Percentiles rank a stretch among this genome's conserved stretches.
phyloP scores from a whole-genome alignment of 2,113 vertebrate genomes.

The Nothobranchius furzeri region DNA sequence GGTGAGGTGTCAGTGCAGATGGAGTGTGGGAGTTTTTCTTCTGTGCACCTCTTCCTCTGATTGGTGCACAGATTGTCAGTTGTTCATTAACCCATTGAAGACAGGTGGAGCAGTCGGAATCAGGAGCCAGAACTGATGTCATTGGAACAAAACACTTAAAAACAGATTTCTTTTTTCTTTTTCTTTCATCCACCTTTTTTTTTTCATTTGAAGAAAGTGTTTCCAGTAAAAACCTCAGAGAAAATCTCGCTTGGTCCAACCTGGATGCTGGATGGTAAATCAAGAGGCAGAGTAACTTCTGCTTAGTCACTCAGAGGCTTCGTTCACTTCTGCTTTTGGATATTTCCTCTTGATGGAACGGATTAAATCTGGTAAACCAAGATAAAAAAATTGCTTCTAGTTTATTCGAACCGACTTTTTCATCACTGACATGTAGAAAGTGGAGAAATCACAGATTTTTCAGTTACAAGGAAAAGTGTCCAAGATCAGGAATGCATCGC shows the following conservation, averaged over 20 bases:
- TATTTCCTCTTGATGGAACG: neutral
- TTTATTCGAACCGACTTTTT: neutral
- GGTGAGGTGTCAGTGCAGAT: slow-evolving; percentile 12
- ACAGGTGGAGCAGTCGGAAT: slow-evolving; percentile 30
- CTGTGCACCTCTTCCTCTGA: slow-evolving; percentile 22
- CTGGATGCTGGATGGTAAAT: slow-evolving; percentile 17
- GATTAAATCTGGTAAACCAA: slow-evolving; percentile 1
- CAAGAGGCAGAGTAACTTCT: slow-evolving; percentile 9
- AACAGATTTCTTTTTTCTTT: neutral
- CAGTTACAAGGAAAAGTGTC: slow-evolving; percentile 1
- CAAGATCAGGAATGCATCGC: slow-evolving; percentile 42
- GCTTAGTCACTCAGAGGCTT: slow-evolving; percentile 7
- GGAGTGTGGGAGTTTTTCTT: slow-evolving; percentile 39
- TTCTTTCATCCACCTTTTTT: slow-evolving; percentile 8
- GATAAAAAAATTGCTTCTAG: neutral
- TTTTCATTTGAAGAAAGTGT: neutral
- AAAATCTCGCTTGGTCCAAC: neutral
- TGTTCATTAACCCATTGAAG: slow-evolving; percentile 79
- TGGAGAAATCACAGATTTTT: slow-evolving; percentile 1
- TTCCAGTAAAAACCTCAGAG: neutral
- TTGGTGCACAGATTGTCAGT: slow-evolving; percentile 50
- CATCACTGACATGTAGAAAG: slow-evolving; percentile 53
- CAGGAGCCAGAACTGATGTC: slow-evolving; percentile 43
- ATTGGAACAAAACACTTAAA: neutral
- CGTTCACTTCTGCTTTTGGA: slow-evolving; percentile 24